Conservation (phyloP, 1,140 invertebrate species). For the Tetraneura akinire region DNA sequence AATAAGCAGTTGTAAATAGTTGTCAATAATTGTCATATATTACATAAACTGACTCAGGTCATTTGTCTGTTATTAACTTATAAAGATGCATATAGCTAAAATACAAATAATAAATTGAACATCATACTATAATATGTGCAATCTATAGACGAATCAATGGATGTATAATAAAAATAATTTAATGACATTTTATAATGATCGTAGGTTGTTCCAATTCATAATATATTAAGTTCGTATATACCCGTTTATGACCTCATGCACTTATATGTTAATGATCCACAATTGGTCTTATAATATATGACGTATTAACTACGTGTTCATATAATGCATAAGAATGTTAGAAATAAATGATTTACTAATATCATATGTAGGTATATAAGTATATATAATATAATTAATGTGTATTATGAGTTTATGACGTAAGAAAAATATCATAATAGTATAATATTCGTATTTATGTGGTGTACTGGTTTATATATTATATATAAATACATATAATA, state of each 20-base stretch:
- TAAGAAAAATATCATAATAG: too few species aligned
- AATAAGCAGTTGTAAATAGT: too few species aligned
- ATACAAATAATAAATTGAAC: not conserved
- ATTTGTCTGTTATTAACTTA: not conserved
- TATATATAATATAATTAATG: too few species aligned
- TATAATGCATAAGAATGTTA: not conserved
- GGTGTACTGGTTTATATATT: too few species aligned
- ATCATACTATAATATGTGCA: not conserved
- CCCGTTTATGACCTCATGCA: not conserved
- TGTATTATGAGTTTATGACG: too few species aligned
- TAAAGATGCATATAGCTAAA: too few species aligned
- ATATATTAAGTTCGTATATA: not conserved
- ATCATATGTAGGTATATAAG: too few species aligned
- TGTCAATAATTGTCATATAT: not conserved
- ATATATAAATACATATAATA: too few species aligned
- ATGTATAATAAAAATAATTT: constrained; percentile 22
- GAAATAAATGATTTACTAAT: not conserved
- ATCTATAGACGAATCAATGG: not conserved
- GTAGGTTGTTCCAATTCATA: constrained; percentile 7
- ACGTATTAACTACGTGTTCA: not conserved
- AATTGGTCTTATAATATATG: constrained; percentile 9
- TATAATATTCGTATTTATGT: too few species aligned
- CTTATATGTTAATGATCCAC: constrained; percentile 17
- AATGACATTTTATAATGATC: not conserved
- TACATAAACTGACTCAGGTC: not conserved